phyloP scores from a whole-genome alignment of 2,113 vertebrate species.

The Scortum barcoo region DNA sequence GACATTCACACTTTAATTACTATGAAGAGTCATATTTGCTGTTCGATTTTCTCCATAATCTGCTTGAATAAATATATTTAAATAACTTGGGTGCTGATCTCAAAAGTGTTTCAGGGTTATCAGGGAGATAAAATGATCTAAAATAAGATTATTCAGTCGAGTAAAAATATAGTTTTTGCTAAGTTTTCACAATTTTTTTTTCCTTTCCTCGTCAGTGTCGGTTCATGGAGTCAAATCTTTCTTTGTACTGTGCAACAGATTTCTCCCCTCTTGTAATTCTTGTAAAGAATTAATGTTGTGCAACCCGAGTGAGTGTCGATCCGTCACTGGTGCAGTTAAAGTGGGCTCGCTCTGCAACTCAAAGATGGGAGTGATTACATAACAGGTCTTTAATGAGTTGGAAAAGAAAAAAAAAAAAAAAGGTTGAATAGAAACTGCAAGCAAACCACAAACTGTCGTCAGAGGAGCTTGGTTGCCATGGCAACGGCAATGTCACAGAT shows the following conservation, averaged over 20 bases:
- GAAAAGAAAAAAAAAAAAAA: background rate
- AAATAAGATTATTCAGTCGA: background rate
- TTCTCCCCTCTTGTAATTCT: background rate
- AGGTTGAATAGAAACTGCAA: conserved; percentile 20
- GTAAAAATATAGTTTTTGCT: background rate
- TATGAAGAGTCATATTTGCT: background rate
- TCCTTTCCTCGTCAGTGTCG: background rate
- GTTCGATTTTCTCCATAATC: background rate
- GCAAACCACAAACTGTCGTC: conserved; percentile 40
- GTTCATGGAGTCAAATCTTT: background rate
- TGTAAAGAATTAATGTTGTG: background rate
- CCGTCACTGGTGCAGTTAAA: background rate
- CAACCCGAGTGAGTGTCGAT: background rate
- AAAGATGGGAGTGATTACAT: background rate
- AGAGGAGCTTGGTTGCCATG: conserved; percentile 37
- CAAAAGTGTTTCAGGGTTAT: too few species aligned
- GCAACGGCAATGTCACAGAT: conserved; percentile 51
- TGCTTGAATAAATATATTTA: too few species aligned
- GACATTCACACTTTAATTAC: background rate
- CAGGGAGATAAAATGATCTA: too few species aligned
- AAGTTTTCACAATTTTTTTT: too few species aligned
- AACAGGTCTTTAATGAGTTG: conserved; percentile 14
- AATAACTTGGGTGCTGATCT: too few species aligned
- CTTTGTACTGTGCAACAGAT: background rate
- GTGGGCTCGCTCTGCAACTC: fast-evolving